Evolutionary conservation across 2,888 invertebrate genomes (phyloP).

Genomic region (Drosophila pseudotakahashii): DNA sequence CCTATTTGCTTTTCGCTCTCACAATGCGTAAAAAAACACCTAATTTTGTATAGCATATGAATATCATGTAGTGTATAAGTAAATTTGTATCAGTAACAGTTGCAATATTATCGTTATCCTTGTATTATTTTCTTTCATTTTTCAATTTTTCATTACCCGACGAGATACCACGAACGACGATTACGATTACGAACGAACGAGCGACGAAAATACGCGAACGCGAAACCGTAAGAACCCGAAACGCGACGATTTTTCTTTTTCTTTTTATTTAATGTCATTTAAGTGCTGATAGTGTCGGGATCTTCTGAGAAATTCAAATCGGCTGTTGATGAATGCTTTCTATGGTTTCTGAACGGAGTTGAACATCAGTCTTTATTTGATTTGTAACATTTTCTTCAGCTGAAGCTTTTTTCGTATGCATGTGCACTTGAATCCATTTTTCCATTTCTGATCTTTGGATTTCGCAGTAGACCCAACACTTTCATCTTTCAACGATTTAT

Average conservation of each 20-base stretch:
- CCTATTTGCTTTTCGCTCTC: slow-evolving; percentile 17
- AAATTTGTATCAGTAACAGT: slow-evolving; percentile 75
- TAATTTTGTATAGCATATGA: slow-evolving; percentile 49
- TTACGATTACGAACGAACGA: slow-evolving; percentile 74
- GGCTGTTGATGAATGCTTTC: slow-evolving; percentile 30
- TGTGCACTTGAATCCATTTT: slow-evolving; percentile 8
- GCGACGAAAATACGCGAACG: slow-evolving; percentile 82
- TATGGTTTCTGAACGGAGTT: slow-evolving; percentile 63
- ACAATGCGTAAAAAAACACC: slow-evolving; percentile 36
- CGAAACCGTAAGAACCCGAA: slow-evolving; percentile 82
- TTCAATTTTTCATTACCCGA: slow-evolving; percentile 56
- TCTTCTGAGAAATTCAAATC: slow-evolving; percentile 45
- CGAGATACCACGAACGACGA: slow-evolving; percentile 61
- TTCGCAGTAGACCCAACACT: slow-evolving; percentile 61
- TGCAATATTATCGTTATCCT: slow-evolving; percentile 65
- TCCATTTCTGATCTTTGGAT: slow-evolving; percentile 25
- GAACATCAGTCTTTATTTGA: slow-evolving; percentile 72
- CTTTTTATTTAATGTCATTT: slow-evolving; percentile 26
- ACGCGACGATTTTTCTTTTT: slow-evolving; percentile 69
- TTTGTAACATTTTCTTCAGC: slow-evolving; percentile 33
- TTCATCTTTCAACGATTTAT: slow-evolving; percentile 32
- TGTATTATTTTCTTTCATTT: slow-evolving; percentile 51
- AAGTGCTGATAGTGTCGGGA: slow-evolving; percentile 50
- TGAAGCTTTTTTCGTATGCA: slow-evolving; percentile 22
- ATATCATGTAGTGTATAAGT: slow-evolving; percentile 57